These are phyloP conservation scores for Antheraea yamamai DNA, from an alignment of 2,888 invertebrate species.

Conservation along the genomic window DNA sequence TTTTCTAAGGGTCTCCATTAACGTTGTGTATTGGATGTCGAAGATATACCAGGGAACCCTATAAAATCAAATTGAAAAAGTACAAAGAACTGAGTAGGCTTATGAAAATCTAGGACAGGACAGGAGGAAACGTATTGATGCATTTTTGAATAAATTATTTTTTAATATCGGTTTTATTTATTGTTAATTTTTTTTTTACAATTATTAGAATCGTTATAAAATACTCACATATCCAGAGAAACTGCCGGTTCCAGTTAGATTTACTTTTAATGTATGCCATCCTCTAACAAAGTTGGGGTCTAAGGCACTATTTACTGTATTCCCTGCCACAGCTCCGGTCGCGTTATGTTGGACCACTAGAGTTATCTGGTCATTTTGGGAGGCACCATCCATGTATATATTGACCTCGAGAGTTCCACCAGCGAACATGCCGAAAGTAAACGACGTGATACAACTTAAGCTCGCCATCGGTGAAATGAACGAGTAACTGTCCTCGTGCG, in stretches of 20 bases:
- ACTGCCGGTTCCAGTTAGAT: slow-evolving; percentile 26
- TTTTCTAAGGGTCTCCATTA: too few species aligned
- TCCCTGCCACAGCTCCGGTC: slow-evolving; percentile 6
- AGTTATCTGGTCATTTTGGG: slow-evolving; percentile 16
- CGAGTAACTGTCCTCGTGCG: slow-evolving; percentile 35
- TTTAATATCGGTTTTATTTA: too few species aligned
- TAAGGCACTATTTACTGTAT: slow-evolving; percentile 17
- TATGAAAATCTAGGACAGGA: too few species aligned
- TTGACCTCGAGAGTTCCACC: slow-evolving; percentile 25
- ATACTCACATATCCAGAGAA: slow-evolving; percentile 45
- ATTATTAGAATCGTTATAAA: not conserved
- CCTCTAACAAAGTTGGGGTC: slow-evolving; percentile 28
- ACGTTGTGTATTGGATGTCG: too few species aligned
- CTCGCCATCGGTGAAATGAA: slow-evolving; percentile 39
- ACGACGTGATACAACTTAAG: slow-evolving; percentile 35
- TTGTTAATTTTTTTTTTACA: too few species aligned
- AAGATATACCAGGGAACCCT: too few species aligned
- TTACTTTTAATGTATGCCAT: slow-evolving; percentile 34
- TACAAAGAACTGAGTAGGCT: too few species aligned
- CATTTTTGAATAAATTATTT: too few species aligned
- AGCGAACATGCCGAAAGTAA: slow-evolving; percentile 20
- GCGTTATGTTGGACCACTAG: slow-evolving; percentile 18
- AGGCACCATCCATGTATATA: slow-evolving; percentile 20
- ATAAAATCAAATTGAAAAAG: too few species aligned
- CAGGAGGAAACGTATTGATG: too few species aligned